Evolutionary conservation across 2,888 invertebrate genomes (phyloP), one percentile per base, ranked within the genome.

Genomic region (Ichneumoninae sp.): DNA sequence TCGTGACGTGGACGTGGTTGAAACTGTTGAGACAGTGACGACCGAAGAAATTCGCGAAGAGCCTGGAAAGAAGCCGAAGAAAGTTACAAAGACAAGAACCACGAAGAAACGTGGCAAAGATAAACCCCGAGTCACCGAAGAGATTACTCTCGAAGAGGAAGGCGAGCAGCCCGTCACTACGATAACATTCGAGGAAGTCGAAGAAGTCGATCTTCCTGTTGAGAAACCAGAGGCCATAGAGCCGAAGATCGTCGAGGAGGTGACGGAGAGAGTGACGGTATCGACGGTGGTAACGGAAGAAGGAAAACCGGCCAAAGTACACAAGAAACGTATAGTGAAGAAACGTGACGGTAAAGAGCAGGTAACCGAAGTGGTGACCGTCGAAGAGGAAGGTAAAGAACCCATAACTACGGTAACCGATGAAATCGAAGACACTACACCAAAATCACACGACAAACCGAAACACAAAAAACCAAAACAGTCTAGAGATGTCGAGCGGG

Each of bases 341-440:
- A 94, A 91, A 85, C 94, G 94, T 85, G 92, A 93, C 71, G 95
- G 94, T 85, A 92, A 93, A 52, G 91, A 93, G 86, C 93, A 94
- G 88, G 94, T 94, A 87, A 91, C 94, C 10, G 94, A 94, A 91
- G 94, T 94, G 79, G 89, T 94, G 6, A 94, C 94, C 83, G 89
- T 94, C 44, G 89, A 94, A 84, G 92, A 93, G 71, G 95, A 94
- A 85, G 94, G 92, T 76, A 94, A 94, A 88, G 92, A 94, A 90
- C 94, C 95, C 60, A 87, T 94, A 83, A 94, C 93, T 85, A 94
- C 94, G 57, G 85, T 87, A 87, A 87, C 83, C 85, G 85, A 89
- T 85, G 83, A 86, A 65, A 75, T 85, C 57, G 92, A 91, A 88
- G 91, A 91, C 89, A 90, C 88, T 88, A 88, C 88, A 88, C 90